Base-by-base conservation (phyloP, 1,140 invertebrate genomes). In the Oscheius sp. region DNA sequence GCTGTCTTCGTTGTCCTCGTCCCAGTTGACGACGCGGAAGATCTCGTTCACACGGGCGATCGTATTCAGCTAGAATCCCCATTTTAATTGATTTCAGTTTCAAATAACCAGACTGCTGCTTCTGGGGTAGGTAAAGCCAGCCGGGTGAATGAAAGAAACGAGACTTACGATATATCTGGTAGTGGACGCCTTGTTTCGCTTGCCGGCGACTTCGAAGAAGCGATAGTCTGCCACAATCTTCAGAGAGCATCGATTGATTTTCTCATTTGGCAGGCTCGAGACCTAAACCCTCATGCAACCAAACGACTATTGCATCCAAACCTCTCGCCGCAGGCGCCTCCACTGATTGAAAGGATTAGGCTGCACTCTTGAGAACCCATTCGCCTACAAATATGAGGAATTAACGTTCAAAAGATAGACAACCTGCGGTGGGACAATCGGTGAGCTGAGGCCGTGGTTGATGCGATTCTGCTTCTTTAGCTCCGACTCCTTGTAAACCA, bases 211-310 rank as follows among this genome's bases (percentile, higher is more conserved):
- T 2, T 45, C 26, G 70, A 45, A 75, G 69, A 75, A 75, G 0
- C 35, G 58, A 45, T 75, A 58, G 70, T 75, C 74, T 26, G 74
- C 74, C 3, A 75, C 74, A 20, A 75, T 26, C 38, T 75, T 72
- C 68, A 75, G 45, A 1, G 74, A 29, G 28, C 74, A 75, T 32
- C 74, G 26, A 23, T 72, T 75, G 1, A 28, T 38, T 31, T 69
- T 73, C 45, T 67, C 62, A 29, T 66, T 58, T 26, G 23, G 28
- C 35, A 64, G 72, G 32, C 20, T 42, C 20, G 29, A 13, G 13
- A 29, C 20, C 23, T 15, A 32, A 31, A 28, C 35, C 45, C 13
- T n/a, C n/a, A n/a, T n/a, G n/a, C n/a, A n/a, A n/a, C n/a, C n/a
- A n/a, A n/a, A n/a, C n/a, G n/a, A n/a, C n/a, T n/a, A n/a, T n/a